Evolutionary conservation across 1,140 invertebrate species (phyloP).

Genomic region (Drosophila biarmipes): DNA sequence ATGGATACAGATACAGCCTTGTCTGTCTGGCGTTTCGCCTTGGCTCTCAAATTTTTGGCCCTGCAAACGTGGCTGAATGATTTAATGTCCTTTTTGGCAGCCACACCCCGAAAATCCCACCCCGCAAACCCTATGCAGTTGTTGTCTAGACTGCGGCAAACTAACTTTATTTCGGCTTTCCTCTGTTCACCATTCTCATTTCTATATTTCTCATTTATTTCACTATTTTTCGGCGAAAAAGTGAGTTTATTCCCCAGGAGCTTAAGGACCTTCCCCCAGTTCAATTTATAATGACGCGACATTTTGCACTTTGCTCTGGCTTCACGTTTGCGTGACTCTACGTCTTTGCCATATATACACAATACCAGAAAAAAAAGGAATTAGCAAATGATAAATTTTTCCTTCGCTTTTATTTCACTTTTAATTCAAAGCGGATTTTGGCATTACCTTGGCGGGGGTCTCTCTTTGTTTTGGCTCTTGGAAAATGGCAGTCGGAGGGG

Average conservation of each 20-base stretch:
- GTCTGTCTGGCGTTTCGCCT: slow-evolving; percentile 71
- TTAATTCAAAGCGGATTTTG: slow-evolving; percentile 75
- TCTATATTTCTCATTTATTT: slow-evolving; percentile 45
- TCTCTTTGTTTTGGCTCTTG: slow-evolving; percentile 35
- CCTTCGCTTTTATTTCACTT: slow-evolving; percentile 64
- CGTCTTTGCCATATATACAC: not conserved
- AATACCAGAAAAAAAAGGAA: slow-evolving; percentile 20
- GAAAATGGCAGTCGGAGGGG: slow-evolving; percentile 19
- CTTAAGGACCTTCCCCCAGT: slow-evolving; percentile 70
- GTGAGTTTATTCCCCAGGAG: slow-evolving; percentile 58
- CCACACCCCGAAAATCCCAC: slow-evolving; percentile 50
- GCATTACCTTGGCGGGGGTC: slow-evolving; percentile 50
- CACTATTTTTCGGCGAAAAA: slow-evolving; percentile 52
- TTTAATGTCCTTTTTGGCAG: slow-evolving; percentile 82
- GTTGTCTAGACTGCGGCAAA: slow-evolving; percentile 80
- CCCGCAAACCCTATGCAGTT: slow-evolving; percentile 53
- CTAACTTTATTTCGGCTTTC: slow-evolving; percentile 64
- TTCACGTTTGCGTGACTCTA: slow-evolving; percentile 52
- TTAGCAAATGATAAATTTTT: slow-evolving; percentile 67
- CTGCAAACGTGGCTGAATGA: slow-evolving; percentile 72
- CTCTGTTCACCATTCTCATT: slow-evolving; percentile 12
- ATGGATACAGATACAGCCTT: slow-evolving; percentile 44
- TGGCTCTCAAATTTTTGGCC: slow-evolving; percentile 49
- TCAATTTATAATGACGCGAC: slow-evolving; percentile 77
- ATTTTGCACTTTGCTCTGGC: slow-evolving; percentile 73